Evolutionary conservation across 2,113 vertebrate genomes (phyloP).

Genomic region (Marmota monax): DNA sequence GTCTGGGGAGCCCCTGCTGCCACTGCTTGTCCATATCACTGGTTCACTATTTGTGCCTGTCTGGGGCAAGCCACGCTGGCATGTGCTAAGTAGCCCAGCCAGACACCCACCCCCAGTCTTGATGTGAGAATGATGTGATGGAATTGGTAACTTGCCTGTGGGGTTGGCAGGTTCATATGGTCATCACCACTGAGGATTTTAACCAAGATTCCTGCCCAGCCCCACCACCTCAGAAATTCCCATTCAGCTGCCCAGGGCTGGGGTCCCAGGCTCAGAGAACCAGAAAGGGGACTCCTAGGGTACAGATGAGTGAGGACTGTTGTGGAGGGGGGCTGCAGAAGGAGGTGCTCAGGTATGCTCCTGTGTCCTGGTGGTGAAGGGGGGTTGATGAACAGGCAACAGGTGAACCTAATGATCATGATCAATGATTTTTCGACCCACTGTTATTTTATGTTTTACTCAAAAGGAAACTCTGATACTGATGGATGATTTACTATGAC

Average conservation of each 20-base stretch:
- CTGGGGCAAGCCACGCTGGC: background rate
- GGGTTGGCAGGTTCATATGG: background rate
- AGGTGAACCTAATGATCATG: background rate
- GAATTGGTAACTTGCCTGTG: no score
- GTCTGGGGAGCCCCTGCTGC: background rate
- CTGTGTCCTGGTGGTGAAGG: no score
- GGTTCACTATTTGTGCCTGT: background rate
- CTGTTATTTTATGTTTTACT: background rate
- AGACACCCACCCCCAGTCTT: background rate
- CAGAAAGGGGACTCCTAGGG: background rate
- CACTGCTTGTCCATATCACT: background rate
- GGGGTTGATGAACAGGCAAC: background rate
- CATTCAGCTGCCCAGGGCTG: background rate
- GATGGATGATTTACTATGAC: background rate
- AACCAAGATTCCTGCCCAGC: background rate
- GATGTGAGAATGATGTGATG: background rate
- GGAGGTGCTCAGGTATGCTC: background rate
- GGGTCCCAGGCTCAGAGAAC: background rate
- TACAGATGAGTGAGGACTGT: background rate
- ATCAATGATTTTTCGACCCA: background rate
- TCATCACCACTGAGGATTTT: accelerated
- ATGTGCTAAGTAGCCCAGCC: background rate
- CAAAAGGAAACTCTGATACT: background rate
- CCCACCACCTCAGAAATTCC: background rate
- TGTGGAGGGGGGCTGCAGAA: no score